Evolutionary conservation across 2,888 invertebrate species (phyloP).

Genomic region (Creontiades dilutus): DNA sequence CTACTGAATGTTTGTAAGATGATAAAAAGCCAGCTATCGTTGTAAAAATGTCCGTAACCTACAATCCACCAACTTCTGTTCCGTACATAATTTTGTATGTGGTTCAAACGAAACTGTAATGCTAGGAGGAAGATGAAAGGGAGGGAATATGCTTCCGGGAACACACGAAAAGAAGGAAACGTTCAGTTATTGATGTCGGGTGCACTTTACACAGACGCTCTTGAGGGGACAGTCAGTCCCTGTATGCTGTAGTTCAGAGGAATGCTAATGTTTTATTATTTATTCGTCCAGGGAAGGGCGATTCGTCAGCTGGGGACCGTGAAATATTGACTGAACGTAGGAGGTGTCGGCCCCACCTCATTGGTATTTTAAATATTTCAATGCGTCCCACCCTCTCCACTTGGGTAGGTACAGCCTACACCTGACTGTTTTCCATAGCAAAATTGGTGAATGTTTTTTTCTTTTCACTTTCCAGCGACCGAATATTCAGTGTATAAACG

Average conservation of each 20-base stretch:
- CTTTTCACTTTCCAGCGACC: neutral
- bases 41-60: too few species aligned
- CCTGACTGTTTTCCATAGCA: neutral
- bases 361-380: slow-evolving; percentile 45
- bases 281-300: slow-evolving; percentile 10
- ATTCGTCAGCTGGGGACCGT: slow-evolving; percentile 15
- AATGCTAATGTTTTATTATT: slow-evolving; percentile 54
- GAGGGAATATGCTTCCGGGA: neutral
- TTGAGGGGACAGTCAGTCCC: slow-evolving; percentile 22
- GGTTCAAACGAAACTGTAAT: neutral
- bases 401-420: neutral
- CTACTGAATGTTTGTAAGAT: too few species aligned
- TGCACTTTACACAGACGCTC: slow-evolving; percentile 35
- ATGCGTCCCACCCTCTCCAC: slow-evolving; percentile 42
- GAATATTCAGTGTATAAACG: too few species aligned
- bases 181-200: slow-evolving; percentile 46
- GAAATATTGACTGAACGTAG: slow-evolving; percentile 44
- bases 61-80: neutral
- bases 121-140: slow-evolving; percentile 10
- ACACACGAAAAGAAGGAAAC: slow-evolving; percentile 8
- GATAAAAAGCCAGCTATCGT: too few species aligned
- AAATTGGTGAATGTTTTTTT: neutral
- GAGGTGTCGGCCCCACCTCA: slow-evolving; percentile 35
- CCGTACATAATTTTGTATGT: neutral
- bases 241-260: slow-evolving; percentile 33